Evolutionary conservation across 2,888 invertebrate genomes (phyloP).

Genomic region (Cephus pulcher): DNA sequence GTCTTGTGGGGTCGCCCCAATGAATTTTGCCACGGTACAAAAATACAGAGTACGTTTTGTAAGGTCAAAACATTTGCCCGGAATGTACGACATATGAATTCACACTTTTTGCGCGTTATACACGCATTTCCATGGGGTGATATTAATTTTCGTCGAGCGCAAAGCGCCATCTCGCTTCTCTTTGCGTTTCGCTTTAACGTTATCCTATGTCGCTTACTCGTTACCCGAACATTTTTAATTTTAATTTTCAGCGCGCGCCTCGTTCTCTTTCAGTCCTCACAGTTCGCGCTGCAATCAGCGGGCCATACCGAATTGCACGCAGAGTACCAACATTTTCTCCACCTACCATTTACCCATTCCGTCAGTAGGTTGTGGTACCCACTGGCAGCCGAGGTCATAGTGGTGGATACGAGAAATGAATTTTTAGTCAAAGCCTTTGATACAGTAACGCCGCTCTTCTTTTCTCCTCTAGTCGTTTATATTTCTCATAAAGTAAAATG

Average conservation of each 20-base stretch:
- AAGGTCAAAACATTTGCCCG: constrained; percentile 2
- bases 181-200: constrained; percentile 44
- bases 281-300: background rate
- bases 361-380: background rate
- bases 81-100: constrained; percentile 30
- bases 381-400: background rate
- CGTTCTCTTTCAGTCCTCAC: constrained; percentile 1
- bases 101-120: constrained; percentile 38
- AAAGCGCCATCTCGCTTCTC: constrained; percentile 38
- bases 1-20: background rate
- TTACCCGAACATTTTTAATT: constrained; percentile 54
- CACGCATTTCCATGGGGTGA: constrained; percentile 38
- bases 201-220: constrained; percentile 53
- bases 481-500: background rate
- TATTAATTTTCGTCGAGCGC: constrained; percentile 51
- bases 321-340: background rate
- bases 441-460: background rate
- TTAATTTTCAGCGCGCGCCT: constrained; percentile 38
- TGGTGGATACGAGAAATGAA: background rate
- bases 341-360: too few species aligned
- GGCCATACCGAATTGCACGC: background rate
- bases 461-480: background rate
- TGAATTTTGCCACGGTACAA: background rate
- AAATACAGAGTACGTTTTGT: background rate
- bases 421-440: background rate